These are phyloP conservation scores for Pollenia amentaria DNA, from an alignment of 2,888 invertebrate genomes.

Conservation along the genomic window DNA sequence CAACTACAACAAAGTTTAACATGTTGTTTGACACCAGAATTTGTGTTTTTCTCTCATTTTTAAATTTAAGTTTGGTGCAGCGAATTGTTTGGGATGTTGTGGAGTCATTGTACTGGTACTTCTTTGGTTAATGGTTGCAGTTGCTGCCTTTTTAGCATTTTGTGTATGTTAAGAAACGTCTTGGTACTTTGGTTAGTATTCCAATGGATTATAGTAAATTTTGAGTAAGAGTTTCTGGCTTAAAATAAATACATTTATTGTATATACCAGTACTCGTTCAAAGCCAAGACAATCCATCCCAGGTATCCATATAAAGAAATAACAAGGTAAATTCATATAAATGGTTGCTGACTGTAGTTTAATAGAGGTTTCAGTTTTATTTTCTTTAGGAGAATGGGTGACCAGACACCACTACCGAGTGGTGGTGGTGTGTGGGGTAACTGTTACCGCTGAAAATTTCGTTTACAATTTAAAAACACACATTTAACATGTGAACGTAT, in stretches of 20 bases:
- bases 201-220: conserved; percentile 8
- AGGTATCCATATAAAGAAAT: conserved; percentile 55
- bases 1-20: conserved; percentile 75
- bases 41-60: conserved; percentile 78
- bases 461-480: conserved; percentile 60
- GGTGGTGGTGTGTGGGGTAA: neutral
- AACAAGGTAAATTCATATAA: conserved; percentile 65
- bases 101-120: conserved; percentile 53
- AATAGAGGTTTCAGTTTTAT: conserved; percentile 28
- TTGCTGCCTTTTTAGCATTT: conserved; percentile 69
- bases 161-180: neutral
- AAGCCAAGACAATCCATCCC: neutral
- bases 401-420: conserved; percentile 13
- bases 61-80: conserved; percentile 64
- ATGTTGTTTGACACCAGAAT: conserved; percentile 82
- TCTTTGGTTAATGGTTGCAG: conserved; percentile 24
- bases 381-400: conserved; percentile 27
- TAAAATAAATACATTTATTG: neutral
- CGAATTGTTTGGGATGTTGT: conserved; percentile 49
- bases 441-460: conserved; percentile 56
- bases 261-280: neutral
- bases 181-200: neutral
- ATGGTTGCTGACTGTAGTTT: conserved; percentile 46
- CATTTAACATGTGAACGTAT: conserved; percentile 50
- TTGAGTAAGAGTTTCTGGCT: conserved; percentile 63